Evolutionary conservation across 1,140 invertebrate genomes (phyloP).

Genomic region (Aricia agestis): DNA sequence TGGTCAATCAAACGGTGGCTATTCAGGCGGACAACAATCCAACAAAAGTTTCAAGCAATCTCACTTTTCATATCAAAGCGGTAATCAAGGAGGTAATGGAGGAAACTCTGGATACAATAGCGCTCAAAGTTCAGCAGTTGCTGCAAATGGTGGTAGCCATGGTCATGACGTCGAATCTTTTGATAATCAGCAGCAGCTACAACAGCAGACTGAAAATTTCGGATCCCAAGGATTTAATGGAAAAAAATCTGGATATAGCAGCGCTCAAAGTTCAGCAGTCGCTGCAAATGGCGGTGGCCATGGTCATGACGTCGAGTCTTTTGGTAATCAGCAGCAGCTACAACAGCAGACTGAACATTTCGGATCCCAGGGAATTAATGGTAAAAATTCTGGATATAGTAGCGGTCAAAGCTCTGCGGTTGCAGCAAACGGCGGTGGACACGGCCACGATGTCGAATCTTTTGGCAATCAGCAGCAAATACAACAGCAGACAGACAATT

Average conservation of each 20-base stretch:
- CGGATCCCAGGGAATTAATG: slow-evolving; percentile 1
- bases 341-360: not conserved
- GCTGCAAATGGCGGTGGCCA: slow-evolving; percentile 10
- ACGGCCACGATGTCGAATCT: slow-evolving; percentile 9
- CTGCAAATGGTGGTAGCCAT: slow-evolving; percentile 9
- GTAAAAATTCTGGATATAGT: slow-evolving; percentile 13
- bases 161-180: slow-evolving; percentile 4
- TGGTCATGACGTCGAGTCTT: slow-evolving; percentile 4
- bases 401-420: slow-evolving; percentile 10
- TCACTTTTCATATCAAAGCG: slow-evolving; percentile 26
- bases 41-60: slow-evolving; percentile 28
- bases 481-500: not conserved
- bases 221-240: slow-evolving; percentile 6
- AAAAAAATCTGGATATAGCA: slow-evolving; percentile 15
- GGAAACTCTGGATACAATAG: slow-evolving; percentile 14
- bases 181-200: slow-evolving; percentile 8
- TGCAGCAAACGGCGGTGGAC: slow-evolving; percentile 5
- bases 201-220: not conserved
- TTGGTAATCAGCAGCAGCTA: slow-evolving; percentile 11
- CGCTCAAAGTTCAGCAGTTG: slow-evolving; percentile 10
- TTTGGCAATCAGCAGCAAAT: slow-evolving; percentile 10
- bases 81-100: slow-evolving; percentile 16
- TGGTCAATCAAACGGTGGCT: slow-evolving; percentile 15
- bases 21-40: slow-evolving; percentile 14
- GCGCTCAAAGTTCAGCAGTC: slow-evolving; percentile 8